A percentile compares a stretch with the other conserved stretches of the same genome.
These are phyloP conservation scores for Rhagium mordax DNA, from an alignment of 2,888 invertebrate genomes.

Conservation along the genomic window DNA sequence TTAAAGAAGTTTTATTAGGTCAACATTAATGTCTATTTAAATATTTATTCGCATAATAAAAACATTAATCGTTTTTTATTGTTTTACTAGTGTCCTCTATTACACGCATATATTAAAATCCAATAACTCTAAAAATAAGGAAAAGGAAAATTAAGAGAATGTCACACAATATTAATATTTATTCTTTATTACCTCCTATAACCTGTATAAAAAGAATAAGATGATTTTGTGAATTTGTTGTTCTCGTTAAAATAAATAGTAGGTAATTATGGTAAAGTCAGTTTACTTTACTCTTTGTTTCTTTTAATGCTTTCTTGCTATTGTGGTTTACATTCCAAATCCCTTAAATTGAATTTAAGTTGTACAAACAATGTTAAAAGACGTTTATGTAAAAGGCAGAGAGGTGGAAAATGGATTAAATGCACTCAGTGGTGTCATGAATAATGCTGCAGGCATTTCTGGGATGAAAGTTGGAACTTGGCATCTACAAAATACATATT, in stretches of 20 bases:
- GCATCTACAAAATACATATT: conserved; percentile 42
- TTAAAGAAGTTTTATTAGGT: no score
- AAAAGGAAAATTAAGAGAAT: no score
- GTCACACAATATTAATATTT: no score
- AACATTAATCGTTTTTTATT: no score
- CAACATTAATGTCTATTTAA: no score
- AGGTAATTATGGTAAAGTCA: neutral
- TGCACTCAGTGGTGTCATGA: conserved; percentile 42
- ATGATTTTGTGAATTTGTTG: no score
- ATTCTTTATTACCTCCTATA: no score
- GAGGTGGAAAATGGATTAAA: conserved; percentile 48
- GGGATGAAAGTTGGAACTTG: conserved; percentile 45
- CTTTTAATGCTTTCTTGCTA: neutral
- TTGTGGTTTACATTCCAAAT: neutral
- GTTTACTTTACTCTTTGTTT: neutral
- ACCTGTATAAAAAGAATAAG: no score
- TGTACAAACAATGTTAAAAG: conserved; percentile 24
- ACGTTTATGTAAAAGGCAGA: conserved; percentile 34
- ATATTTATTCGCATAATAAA: no score
- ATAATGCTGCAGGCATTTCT: conserved; percentile 46
- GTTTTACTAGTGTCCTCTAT: no score
- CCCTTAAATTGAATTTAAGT: conserved; percentile 12
- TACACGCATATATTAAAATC: no score
- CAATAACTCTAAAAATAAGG: no score
- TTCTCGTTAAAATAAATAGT: neutral